Base-by-base conservation (phyloP, 2,113 vertebrate species). In the Chaetops frenatus region DNA sequence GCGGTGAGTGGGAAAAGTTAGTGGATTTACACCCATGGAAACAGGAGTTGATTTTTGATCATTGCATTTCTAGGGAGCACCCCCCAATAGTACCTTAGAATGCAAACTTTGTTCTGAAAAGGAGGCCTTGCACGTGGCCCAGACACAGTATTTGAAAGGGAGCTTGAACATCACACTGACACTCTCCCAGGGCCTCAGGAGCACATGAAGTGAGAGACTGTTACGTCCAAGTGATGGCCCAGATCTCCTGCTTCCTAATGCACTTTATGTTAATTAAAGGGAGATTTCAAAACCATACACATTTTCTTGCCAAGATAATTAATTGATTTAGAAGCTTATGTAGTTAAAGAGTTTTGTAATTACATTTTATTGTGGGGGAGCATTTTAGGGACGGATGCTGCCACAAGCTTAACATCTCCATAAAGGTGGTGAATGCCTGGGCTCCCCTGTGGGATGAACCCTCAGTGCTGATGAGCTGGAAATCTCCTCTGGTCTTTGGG, bases 251-350 rank as follows among this genome's bases (percentile, higher is more conserved):
- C 72, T 93, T 94, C 69, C 67, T 88, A 92, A 93, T 3, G 5
- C 69, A 78, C 40, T 73, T 86, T 8, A 23, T 38, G 56, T 96
- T 97, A 96, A 97, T 96, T 97, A 96, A 94, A 86, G 56, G 12
- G 51, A 94, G 40, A 78, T 92, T 83, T 94, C 71, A 93, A 95
- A 93, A 73, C 27, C 79, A 90, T 78, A 83, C 47, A 86, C 14
- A 36, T 74, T 81, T 94, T 94, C 80, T 80, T 81, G 56, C 36
- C 22, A 35, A 94, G 82, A 86, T 81, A 92, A 92, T 95, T 50
- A 89, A 94, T 51, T 62, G 65, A 88, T 90, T 81, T 83, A 93
- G 71, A 81, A 91, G 45, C 74, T 90, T 88, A 78, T 79, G 64
- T 74, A 86, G 85, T 92, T 92, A 88, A 94, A 85, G 64, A 57